Percentiles rank a stretch among this genome's conserved stretches.
phyloP scores from a whole-genome alignment of 2,888 invertebrate genomes.

The Dendrolimus houi region DNA sequence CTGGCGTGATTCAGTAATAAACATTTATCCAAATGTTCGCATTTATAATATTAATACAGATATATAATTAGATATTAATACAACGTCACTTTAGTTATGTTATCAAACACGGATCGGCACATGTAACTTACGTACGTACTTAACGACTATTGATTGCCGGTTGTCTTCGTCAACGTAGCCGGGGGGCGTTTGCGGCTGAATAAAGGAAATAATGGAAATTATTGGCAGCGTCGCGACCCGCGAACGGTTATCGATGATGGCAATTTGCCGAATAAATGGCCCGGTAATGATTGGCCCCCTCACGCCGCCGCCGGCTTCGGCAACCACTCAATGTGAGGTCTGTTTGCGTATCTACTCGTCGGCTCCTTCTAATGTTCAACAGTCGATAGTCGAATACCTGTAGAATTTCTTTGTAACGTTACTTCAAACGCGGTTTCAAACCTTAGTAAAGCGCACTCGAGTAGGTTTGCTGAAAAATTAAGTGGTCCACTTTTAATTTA shows the following conservation, averaged over 20 bases:
- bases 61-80: no score
- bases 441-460: not conserved
- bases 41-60: no score
- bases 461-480: not conserved
- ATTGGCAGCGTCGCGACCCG: slow-evolving; percentile 41
- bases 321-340: slow-evolving; percentile 24
- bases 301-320: slow-evolving; percentile 13
- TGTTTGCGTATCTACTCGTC: slow-evolving; percentile 16
- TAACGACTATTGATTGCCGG: slow-evolving; percentile 22
- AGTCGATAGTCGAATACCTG: slow-evolving; percentile 5
- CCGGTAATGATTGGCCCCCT: slow-evolving; percentile 18
- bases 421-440: not conserved
- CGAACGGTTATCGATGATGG: slow-evolving; percentile 49
- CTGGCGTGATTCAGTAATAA: no score
- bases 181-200: slow-evolving; percentile 29
- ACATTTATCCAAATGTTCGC: no score
- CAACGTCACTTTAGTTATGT: not conserved
- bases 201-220: slow-evolving; percentile 53
- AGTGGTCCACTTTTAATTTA: no score
- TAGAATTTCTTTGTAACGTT: slow-evolving; percentile 3
- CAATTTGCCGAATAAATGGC: slow-evolving; percentile 56
- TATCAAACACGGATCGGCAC: slow-evolving; percentile 4
- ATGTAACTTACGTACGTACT: slow-evolving; percentile 15
- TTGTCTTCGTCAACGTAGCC: slow-evolving; percentile 38
- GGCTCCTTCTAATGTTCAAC: slow-evolving; percentile 8